phyloP scores from a whole-genome alignment of 2,888 invertebrate genomes.

The Agrypnus murinus region DNA sequence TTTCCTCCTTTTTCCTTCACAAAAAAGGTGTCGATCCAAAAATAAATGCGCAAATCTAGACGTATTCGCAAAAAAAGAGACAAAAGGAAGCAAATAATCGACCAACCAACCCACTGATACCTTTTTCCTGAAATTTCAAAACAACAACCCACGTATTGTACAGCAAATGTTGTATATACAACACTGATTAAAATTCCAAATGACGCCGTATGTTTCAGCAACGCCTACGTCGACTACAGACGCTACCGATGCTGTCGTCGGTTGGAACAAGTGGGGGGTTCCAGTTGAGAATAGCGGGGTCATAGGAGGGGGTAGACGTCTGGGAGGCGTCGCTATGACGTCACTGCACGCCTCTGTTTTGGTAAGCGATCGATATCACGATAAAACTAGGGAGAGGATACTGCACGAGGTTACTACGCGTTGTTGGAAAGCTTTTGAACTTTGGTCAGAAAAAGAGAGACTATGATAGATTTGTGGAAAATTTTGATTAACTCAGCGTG shows the following conservation, averaged over 20 bases:
- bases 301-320: constrained; percentile 48
- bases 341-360: constrained; percentile 54
- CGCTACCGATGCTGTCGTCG: constrained; percentile 29
- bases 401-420: constrained; percentile 3
- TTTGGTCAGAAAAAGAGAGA: neutral
- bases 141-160: constrained; percentile 9
- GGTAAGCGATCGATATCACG: constrained; percentile 31
- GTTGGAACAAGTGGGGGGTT: constrained; percentile 26
- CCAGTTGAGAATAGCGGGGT: neutral
- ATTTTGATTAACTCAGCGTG: neutral
- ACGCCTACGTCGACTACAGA: constrained; percentile 33
- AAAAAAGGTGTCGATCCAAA: no score
- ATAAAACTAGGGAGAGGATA: constrained; percentile 27
- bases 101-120: no score
- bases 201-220: constrained; percentile 22
- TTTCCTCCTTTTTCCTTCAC: no score
- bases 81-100: no score
- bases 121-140: neutral
- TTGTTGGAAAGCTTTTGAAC: neutral
- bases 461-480: constrained; percentile 7
- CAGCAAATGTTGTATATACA: neutral
- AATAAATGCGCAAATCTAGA: no score
- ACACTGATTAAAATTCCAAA: constrained; percentile 20
- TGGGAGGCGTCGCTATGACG: constrained; percentile 56
- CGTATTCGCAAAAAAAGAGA: no score